Percentiles rank a stretch among this genome's conserved stretches.
Conservation (phyloP, 2,888 invertebrate genomes). For the Ctena decussata region DNA sequence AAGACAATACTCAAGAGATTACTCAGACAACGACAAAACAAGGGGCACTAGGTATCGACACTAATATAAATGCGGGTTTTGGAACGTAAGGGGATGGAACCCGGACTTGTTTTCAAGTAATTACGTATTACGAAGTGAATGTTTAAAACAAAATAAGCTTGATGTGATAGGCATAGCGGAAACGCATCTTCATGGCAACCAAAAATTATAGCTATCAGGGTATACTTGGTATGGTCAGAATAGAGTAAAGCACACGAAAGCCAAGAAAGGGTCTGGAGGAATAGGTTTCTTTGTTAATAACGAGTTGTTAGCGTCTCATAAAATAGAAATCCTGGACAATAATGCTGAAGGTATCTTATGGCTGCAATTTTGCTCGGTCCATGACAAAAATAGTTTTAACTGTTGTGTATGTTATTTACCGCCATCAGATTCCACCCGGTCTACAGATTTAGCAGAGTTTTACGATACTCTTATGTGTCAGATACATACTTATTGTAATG, state of each 20-base stretch:
- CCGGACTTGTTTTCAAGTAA: background rate
- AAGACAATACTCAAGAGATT: background rate
- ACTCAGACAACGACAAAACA: background rate
- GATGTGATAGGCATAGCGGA: background rate
- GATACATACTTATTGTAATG: background rate
- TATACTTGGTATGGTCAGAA: constrained; percentile 14
- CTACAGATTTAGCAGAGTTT: background rate
- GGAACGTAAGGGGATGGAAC: background rate
- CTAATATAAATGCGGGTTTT: background rate
- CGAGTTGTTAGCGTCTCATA: background rate
- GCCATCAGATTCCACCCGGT: constrained; percentile 4
- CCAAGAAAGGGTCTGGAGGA: constrained; percentile 8
- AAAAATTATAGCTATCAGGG: background rate
- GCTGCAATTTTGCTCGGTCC: background rate
- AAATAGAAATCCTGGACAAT: background rate
- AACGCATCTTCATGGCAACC: background rate
- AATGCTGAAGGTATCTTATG: background rate
- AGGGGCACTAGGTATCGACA: background rate
- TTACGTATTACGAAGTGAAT: background rate
- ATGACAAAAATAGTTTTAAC: background rate
- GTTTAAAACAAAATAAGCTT: background rate
- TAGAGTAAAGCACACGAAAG: background rate
- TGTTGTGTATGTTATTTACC: constrained; percentile 11
- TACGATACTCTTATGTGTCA: background rate
- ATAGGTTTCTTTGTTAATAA: constrained; percentile 10